Evolutionary conservation across 1,140 invertebrate genomes (phyloP), one percentile per base, ranked within the genome.

Genomic region (Papilio polyxenes): DNA sequence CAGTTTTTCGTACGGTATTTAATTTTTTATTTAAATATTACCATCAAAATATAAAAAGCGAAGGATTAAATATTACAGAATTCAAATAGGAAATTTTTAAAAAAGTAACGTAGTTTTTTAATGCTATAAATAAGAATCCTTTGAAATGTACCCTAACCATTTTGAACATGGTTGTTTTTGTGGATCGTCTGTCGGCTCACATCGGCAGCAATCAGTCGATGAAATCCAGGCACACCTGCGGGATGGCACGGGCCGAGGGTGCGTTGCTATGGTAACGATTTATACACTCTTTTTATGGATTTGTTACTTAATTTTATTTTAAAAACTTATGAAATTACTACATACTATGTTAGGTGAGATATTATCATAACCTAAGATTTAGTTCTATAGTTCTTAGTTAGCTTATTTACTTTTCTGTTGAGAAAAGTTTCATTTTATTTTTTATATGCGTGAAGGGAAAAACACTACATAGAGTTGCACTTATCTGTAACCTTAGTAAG

Each of bases 171-270:
- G 37, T 75, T 48, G 72, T 80, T 78, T 82, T 82, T 86, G 84
- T 86, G 81, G 76, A 83, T 81, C 87, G 87, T 59, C 56, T 59
- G 90, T 89, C 89, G 88, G 87, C 88, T 83, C 56, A 59, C 56
- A n/a, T 59, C 56, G 56, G 56, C n/a, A 59, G 88, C 89, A 93
- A 92, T 92, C 90, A 92, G 91, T 90, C 90, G 92, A 92, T 92
- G 90, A 92, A 93, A 92, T 93, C 92, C 91, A 81, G 86, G 87
- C 89, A 91, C 92, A 92, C 91, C 92, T 93, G 92, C 92, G 84
- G 86, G 89, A 88, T 84, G 86, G 79, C 81, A 85, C 83, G 83
- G 83, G 82, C 82, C 62, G 83, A 85, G 89, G 91, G 88, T 85
- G 89, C 87, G 92, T 90, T 82, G 83, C 86, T 87, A 81, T 75